Percentiles rank a stretch among this genome's conserved stretches.
Conservation (phyloP, 2,113 vertebrate genomes). For the Acanthisitta chloris region DNA sequence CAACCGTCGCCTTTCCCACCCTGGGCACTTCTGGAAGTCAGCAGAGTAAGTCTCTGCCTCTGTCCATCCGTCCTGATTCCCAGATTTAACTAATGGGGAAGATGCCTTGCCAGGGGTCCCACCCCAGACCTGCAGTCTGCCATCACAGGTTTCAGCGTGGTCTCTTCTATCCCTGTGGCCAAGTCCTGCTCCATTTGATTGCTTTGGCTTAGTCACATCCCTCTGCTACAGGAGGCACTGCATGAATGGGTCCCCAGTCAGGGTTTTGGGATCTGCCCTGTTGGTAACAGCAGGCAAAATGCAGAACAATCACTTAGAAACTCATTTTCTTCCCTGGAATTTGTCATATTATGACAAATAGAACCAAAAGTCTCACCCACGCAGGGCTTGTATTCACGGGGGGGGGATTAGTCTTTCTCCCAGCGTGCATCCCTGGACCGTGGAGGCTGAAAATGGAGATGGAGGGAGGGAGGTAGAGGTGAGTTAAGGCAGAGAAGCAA, state of each 20-base stretch:
- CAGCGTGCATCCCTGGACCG: fast-evolving
- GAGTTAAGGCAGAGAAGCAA: background rate
- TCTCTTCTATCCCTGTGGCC: background rate
- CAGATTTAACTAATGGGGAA: background rate
- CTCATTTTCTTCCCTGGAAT: background rate
- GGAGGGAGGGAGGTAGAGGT: background rate
- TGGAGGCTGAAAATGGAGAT: background rate
- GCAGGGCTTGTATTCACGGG: fast-evolving
- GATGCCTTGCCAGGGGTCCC: fast-evolving
- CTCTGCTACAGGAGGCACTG: background rate
- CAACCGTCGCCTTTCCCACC: constrained; percentile 98
- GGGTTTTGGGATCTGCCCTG: background rate
- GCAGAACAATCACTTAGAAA: background rate
- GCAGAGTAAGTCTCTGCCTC: constrained; percentile 87
- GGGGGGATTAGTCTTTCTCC: background rate
- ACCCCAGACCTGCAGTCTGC: background rate
- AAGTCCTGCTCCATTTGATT: fast-evolving
- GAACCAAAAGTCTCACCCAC: background rate
- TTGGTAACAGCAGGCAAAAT: background rate
- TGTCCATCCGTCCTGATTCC: fast-evolving
- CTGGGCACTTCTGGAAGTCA: constrained; percentile 99
- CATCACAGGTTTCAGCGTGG: fast-evolving
- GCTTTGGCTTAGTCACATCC: background rate
- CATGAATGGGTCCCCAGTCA: background rate
- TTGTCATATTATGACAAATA: background rate